These are phyloP conservation scores for Camponotus pennsylvanicus DNA, from an alignment of 1,140 invertebrate species.

Conservation along the genomic window DNA sequence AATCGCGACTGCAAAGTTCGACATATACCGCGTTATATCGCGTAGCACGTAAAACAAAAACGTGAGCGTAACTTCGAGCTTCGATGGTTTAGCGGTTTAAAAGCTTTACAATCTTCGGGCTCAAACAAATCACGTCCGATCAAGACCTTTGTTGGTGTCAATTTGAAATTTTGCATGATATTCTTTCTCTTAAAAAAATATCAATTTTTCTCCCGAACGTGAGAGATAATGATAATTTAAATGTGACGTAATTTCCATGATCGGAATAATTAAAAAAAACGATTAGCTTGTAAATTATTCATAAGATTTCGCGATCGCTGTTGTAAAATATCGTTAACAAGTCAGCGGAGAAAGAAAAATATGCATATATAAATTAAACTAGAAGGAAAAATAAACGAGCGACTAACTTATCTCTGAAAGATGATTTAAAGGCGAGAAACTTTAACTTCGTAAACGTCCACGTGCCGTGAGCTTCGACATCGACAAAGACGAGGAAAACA, in stretches of 20 bases:
- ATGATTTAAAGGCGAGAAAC: constrained; percentile 16
- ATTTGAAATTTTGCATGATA: constrained; percentile 63
- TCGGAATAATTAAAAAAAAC: neutral
- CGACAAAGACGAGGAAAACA: constrained; percentile 15
- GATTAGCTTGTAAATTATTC: constrained; percentile 15
- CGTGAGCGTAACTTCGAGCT: constrained; percentile 43
- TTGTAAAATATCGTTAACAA: constrained; percentile 33
- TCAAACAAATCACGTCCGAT: constrained; percentile 69
- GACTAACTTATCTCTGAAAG: constrained; percentile 13
- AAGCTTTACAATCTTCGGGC: constrained; percentile 64
- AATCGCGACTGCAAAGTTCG: constrained; percentile 33
- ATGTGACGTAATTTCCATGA: neutral
- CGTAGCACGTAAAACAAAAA: constrained; percentile 24
- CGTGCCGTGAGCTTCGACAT: neutral
- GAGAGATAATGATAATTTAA: neutral
- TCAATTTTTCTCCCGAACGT: neutral
- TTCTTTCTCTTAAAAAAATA: constrained; percentile 37
- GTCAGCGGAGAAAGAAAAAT: neutral
- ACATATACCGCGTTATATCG: constrained; percentile 39
- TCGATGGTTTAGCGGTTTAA: constrained; percentile 67
- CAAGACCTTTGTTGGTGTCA: constrained; percentile 64
- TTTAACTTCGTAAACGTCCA: constrained; percentile 15
- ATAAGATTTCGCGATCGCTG: constrained; percentile 30
- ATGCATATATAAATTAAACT: constrained; percentile 15
- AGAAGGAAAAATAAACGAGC: neutral